Conservation (phyloP, 2,888 invertebrate genomes). For the Acanthosoma haemorrhoidale region DNA sequence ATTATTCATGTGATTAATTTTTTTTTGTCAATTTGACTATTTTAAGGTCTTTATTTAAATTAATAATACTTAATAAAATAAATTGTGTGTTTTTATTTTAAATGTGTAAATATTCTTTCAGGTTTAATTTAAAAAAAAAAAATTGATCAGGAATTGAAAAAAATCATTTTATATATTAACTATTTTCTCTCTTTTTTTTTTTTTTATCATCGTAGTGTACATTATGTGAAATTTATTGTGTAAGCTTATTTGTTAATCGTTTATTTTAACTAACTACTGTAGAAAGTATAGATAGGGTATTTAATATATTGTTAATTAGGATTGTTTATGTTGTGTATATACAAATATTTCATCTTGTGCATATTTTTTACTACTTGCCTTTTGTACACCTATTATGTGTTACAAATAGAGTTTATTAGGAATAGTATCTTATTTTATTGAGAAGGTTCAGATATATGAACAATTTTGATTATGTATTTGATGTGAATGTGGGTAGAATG, state of each 20-base stretch:
- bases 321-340: constrained; percentile 24
- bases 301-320: constrained; percentile 30
- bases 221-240: constrained; percentile 1
- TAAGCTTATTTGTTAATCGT: constrained; percentile 20
- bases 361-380: constrained; percentile 28
- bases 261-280: constrained; percentile 25
- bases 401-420: constrained; percentile 25
- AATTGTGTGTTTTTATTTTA: background rate
- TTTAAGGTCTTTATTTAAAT: background rate
- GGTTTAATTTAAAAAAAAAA: background rate
- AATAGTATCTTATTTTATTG: constrained; percentile 20
- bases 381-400: constrained; percentile 23
- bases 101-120: background rate
- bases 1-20: constrained; percentile 7
- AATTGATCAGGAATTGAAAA: background rate
- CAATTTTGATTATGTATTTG: too few species aligned
- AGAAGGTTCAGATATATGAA: background rate
- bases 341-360: constrained; percentile 14
- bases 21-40: constrained; percentile 5
- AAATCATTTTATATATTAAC: constrained; percentile 17
- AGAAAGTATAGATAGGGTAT: constrained; percentile 22
- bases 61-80: constrained; percentile 14
- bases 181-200: background rate
- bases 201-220: background rate
- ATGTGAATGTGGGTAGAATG: background rate